Evolutionary conservation across 2,113 vertebrate species (phyloP), one percentile per base, ranked within the genome.

Genomic region (Columbina picui): DNA sequence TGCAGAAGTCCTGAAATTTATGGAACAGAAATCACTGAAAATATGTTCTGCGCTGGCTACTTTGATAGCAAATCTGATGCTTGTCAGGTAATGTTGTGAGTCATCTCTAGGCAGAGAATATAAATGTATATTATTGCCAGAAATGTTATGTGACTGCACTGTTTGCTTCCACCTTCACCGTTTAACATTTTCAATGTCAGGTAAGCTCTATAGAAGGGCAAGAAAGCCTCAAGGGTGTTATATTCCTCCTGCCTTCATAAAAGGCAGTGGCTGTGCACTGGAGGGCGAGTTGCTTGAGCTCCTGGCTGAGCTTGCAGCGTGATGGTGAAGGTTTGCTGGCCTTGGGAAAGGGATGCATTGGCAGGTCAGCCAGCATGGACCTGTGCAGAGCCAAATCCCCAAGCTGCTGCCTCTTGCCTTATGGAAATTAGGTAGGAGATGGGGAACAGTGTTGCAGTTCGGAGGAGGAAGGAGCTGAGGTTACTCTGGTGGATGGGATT

Each of bases 1-100:
- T 99, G 99, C 78, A 98, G 95, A 91, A 98, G 98, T 50, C 98
- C 98, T 1, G 98, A 99, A 17, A 97, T 99, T 50, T 99, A 99
- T 4, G 99, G 99, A 17, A 96, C 89, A 7, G 98, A 99, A 49
- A 86, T 99, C 74, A 99, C 97, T 12, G 78, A 97, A 49, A 98
- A 99, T 95, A 99, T 99, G 99, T 95, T 99, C 39, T 99, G 99
- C 21, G 99, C 99, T 0, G 99, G 99, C 56, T 98, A 98, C 85
- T 95, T 98, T 0, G 97, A 98, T 45, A 97, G 97, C 93, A 98
- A 97, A 70, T 96, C 96, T 1, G 99, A 99, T 5, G 99, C 99
- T 43, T 99, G 99, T 90, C 99, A 99, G 99, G 99, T 99, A 96
- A 96, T 19, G 23, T 39, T 87, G 56, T 63, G 60, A 88, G 27